Percentiles rank a stretch among this genome's conserved stretches.
phyloP scores from a whole-genome alignment of 2,888 invertebrate genomes.

The Salticus scenicus region DNA sequence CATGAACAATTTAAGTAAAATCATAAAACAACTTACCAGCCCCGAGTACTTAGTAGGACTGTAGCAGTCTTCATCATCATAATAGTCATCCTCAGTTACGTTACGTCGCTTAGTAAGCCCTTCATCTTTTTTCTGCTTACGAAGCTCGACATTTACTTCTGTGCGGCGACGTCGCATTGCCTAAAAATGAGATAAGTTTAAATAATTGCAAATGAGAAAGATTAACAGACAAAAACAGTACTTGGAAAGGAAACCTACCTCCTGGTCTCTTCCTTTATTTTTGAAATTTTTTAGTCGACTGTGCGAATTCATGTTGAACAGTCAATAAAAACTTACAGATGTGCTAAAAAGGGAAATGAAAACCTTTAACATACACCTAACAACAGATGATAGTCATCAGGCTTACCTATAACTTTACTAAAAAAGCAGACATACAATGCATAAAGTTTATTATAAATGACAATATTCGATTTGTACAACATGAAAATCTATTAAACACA shows the following conservation, averaged over 20 bases:
- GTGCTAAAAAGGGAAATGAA: too few species aligned
- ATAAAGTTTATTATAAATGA: too few species aligned
- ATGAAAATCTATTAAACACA: too few species aligned
- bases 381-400: too few species aligned
- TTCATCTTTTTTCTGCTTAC: constrained; percentile 95
- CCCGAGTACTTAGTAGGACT: constrained; percentile 74
- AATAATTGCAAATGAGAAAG: neutral
- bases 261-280: constrained; percentile 84
- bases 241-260: constrained; percentile 74
- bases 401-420: too few species aligned
- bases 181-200: constrained; percentile 77
- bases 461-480: too few species aligned
- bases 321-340: neutral
- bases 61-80: constrained; percentile 76
- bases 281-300: constrained; percentile 81
- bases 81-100: constrained; percentile 80
- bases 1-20: too few species aligned
- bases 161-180: constrained; percentile 91
- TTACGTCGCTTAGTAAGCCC: constrained; percentile 93
- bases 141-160: constrained; percentile 90
- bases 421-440: too few species aligned
- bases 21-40: constrained; percentile 73
- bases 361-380: too few species aligned
- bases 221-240: neutral
- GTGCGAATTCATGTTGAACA: constrained; percentile 43